phyloP scores from a whole-genome alignment of 2,113 vertebrate genomes.

The Clarias macrocephalus region DNA sequence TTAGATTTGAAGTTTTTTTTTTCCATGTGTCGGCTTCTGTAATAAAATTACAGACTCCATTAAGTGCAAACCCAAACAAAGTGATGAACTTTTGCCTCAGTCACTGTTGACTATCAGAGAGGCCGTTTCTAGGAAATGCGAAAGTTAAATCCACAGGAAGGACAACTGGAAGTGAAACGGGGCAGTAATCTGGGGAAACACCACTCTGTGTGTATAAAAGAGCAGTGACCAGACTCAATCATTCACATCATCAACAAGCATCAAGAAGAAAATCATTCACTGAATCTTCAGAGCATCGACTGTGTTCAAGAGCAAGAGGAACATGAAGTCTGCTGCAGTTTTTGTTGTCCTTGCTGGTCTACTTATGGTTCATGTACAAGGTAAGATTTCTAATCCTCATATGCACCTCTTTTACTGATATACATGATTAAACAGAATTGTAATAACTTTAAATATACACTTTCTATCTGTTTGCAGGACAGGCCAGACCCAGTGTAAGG shows the following conservation, averaged over 20 bases:
- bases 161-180: not conserved
- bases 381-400: not conserved
- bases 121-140: not conserved
- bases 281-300: not conserved
- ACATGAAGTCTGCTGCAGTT: too few relatives aligned
- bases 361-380: too few relatives aligned
- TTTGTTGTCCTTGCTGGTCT: too few relatives aligned
- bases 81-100: not conserved
- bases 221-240: not conserved
- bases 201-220: slow-evolving; percentile 12
- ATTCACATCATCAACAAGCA: slow-evolving; percentile 11
- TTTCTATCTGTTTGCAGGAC: slow-evolving; percentile 30
- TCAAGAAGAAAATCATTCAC: not conserved
- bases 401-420: not conserved
- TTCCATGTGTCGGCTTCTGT: not conserved
- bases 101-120: not conserved
- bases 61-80: not conserved
- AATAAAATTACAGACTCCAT: not conserved
- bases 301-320: not conserved
- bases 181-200: not conserved
- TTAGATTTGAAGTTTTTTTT: not conserved
- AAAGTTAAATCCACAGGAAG: not conserved
- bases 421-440: too few relatives aligned
- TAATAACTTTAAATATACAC: too few relatives aligned
- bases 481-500: not conserved